phyloP scores from a whole-genome alignment of 2,888 invertebrate genomes.

The Arge pagana region DNA sequence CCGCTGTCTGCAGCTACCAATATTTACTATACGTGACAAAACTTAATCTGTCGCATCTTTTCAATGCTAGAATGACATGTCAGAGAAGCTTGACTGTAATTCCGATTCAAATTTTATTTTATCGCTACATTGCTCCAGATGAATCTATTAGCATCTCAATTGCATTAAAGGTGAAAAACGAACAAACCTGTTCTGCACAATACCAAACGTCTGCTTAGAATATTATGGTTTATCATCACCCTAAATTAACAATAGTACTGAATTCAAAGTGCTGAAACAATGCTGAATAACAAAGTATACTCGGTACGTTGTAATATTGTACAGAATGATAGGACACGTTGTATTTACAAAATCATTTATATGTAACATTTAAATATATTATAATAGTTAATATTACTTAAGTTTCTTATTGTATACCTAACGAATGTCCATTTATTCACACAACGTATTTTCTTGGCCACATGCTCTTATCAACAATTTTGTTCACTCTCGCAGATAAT shows the following conservation, averaged over 20 bases:
- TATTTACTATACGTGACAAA: no score
- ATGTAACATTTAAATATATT: conserved; percentile 49
- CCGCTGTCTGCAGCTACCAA: no score
- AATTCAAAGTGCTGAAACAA: no score
- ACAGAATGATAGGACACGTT: conserved; percentile 45
- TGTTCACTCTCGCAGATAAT: conserved; percentile 23
- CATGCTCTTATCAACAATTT: conserved; percentile 33
- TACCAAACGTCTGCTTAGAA: conserved; percentile 1
- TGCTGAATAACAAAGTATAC: conserved; percentile 23
- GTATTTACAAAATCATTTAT: conserved; percentile 53
- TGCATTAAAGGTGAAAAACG: not conserved
- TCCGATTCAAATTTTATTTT: no score
- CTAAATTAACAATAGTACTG: not conserved
- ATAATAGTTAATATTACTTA: conserved; percentile 42
- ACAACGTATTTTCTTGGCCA: conserved; percentile 37
- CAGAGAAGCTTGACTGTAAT: no score
- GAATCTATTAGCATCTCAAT: not conserved
- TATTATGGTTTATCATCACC: not conserved
- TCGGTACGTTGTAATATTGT: conserved; percentile 45
- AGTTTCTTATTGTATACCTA: conserved; percentile 36
- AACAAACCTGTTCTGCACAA: conserved; percentile 14
- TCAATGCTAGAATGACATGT: no score
- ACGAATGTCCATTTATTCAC: conserved; percentile 35
- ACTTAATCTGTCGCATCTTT: no score
- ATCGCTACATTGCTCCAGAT: no score